Percentiles rank a stretch among this genome's conserved stretches.
These are phyloP conservation scores for Parotocinclus haroldoi DNA, from an alignment of 2,797 vertebrate species.

Conservation along the genomic window DNA sequence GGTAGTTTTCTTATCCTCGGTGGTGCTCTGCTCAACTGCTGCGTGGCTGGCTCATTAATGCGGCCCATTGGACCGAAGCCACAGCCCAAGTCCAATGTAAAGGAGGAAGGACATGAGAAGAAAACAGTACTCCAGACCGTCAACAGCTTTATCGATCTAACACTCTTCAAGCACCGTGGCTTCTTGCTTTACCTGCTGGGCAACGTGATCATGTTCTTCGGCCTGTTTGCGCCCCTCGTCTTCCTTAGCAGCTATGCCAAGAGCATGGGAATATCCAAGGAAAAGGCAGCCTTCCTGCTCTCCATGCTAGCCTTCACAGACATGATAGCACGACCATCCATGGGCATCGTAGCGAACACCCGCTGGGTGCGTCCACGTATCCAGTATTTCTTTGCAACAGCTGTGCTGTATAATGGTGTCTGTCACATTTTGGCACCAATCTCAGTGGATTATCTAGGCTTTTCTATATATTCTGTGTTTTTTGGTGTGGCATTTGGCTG, in stretches of 20 bases:
- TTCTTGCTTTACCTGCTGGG: slow-evolving; percentile 93
- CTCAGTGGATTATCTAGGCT: slow-evolving; percentile 75
- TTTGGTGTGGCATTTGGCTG: slow-evolving; percentile 95
- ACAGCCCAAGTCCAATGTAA: slow-evolving; percentile 54
- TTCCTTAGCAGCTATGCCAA: slow-evolving; percentile 94
- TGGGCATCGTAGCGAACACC: slow-evolving; percentile 93
- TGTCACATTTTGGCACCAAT: slow-evolving; percentile 86
- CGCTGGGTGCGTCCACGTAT: slow-evolving; percentile 86
- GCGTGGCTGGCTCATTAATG: slow-evolving; percentile 94
- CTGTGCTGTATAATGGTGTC: slow-evolving; percentile 86
- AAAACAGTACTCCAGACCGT: slow-evolving; percentile 76
- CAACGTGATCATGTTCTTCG: slow-evolving; percentile 94
- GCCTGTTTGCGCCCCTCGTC: slow-evolving; percentile 90
- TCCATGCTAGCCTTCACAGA: slow-evolving; percentile 93
- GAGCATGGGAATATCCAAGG: slow-evolving; percentile 82
- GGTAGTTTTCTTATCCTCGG: slow-evolving; percentile 96
- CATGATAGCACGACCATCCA: slow-evolving; percentile 95
- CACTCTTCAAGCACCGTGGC: slow-evolving; percentile 89
- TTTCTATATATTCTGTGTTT: slow-evolving; percentile 87
- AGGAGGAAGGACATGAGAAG: slow-evolving; percentile 55
- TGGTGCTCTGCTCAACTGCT: slow-evolving; percentile 89
- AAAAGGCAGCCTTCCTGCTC: slow-evolving; percentile 87
- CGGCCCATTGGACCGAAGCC: slow-evolving; percentile 84
- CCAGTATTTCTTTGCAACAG: slow-evolving; percentile 89
- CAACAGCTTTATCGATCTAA: slow-evolving; percentile 89